Percentiles rank a stretch among this genome's conserved stretches.
These are phyloP conservation scores for Drosophila meridiana DNA, from an alignment of 2,888 invertebrate genomes.

Conservation along the genomic window DNA sequence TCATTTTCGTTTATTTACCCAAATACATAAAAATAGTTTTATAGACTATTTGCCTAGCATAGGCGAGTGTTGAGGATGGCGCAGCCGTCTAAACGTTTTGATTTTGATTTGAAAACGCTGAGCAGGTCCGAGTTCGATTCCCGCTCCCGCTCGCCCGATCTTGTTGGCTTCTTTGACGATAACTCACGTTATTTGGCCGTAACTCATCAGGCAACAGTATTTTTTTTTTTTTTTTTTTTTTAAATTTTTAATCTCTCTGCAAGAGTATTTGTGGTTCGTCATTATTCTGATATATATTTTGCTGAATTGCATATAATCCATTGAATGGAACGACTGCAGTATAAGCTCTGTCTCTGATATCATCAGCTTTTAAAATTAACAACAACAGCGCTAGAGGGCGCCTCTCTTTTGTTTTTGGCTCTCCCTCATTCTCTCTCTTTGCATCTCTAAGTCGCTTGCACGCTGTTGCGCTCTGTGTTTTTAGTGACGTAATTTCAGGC, in stretches of 20 bases:
- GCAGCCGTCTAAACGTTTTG: conserved; percentile 50
- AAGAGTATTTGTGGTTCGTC: background rate
- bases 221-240: conserved; percentile 35
- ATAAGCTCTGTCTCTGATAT: conserved; percentile 25
- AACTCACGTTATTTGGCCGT: conserved; percentile 70
- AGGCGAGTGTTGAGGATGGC: conserved; percentile 36
- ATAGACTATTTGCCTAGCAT: background rate
- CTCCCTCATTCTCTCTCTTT: conserved; percentile 16
- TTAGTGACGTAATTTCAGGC: conserved; percentile 64
- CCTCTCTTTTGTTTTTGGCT: background rate
- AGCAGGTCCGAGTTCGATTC: conserved; percentile 55
- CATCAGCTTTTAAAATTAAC: conserved; percentile 26
- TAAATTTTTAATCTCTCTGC: background rate
- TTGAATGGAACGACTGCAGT: conserved; percentile 23
- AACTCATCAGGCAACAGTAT: conserved; percentile 73
- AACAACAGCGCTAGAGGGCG: conserved; percentile 9
- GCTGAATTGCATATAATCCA: conserved; percentile 9
- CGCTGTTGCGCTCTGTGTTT: background rate
- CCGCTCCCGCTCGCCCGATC: conserved; percentile 55
- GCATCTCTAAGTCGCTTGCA: background rate
- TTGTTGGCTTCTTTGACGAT: conserved; percentile 78
- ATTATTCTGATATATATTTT: background rate
- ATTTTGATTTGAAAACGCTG: background rate
- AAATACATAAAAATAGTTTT: background rate
- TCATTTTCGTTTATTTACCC: background rate